Evolutionary conservation across 2,797 vertebrate genomes (phyloP).

Genomic region (Typhlichthys eigenmanni): DNA sequence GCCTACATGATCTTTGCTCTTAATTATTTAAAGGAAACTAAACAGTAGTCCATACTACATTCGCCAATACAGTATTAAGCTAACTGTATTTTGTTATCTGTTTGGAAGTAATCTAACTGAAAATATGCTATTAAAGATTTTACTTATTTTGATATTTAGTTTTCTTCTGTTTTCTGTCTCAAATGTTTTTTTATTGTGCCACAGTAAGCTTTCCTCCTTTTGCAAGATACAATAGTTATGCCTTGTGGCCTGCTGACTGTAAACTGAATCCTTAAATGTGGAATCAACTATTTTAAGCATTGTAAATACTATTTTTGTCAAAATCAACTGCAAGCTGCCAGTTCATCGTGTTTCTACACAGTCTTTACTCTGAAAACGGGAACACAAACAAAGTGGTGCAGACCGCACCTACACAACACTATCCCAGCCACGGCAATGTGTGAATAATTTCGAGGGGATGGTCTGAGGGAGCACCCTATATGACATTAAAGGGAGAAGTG

Average conservation of each 20-base stretch:
- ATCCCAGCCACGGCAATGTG: no score
- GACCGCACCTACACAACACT: no score
- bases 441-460: no score
- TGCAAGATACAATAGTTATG: constrained; percentile 20
- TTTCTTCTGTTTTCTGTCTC: neutral
- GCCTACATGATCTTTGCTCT: neutral
- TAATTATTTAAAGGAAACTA: constrained; percentile 74
- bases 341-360: no score
- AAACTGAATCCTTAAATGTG: constrained; percentile 23
- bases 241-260: constrained; percentile 16
- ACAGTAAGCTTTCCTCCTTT: neutral
- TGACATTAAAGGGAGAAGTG: no score
- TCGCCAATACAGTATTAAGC: constrained; percentile 75
- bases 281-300: no score
- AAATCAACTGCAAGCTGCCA: no score
- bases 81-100: constrained; percentile 57
- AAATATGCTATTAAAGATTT: constrained; percentile 13
- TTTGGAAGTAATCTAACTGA: constrained; percentile 33
- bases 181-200: neutral
- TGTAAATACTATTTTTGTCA: no score
- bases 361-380: no score
- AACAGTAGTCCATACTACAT: constrained; percentile 46
- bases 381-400: no score
- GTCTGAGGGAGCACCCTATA: no score
- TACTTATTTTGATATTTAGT: no score